Evolutionary conservation across 2,888 invertebrate species (phyloP), one percentile per base, ranked within the genome.

Genomic region (Oligia latruncula): DNA sequence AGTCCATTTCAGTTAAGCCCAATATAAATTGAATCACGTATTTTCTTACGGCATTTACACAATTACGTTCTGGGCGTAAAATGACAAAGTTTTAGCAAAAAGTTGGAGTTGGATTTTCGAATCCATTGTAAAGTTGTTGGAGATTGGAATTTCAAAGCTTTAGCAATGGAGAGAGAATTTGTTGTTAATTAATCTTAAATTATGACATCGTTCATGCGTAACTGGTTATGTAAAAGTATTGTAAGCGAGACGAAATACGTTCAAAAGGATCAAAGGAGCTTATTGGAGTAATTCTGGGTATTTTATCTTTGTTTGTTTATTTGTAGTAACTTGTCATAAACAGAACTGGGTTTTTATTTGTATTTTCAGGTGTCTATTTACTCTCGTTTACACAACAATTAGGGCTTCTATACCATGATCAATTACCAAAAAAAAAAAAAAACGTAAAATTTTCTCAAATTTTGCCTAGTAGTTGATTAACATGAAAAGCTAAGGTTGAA

Each of bases 21-120:
- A 68, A 87, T 88, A 82, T 79, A 88, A 88, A 88, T 89, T 83
- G 35, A 89, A 88, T 88, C 88, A 89, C 89, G 89, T 83, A 87
- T 84, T 84, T 89, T 86, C 79, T 81, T 77, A 81, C 84, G 72
- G 77, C 86, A 85, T 89, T 85, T 77, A 86, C 82, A 77, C 88
- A 89, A 88, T 89, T 89, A 88, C 77, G 79, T 82, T 78, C 75
- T 78, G 58, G 20, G 78, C 81, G 77, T 77, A 77, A 89, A 89
- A 89, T 89, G 86, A 86, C 86, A 84, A 89, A 89, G 89, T 89
- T 88, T 81, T 52, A 62, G 70, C 80, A 88, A 89, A 89, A 89
- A 89, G 80, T 89, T 89, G 64, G 49, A 49, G 49, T 49, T 49
- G 66, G 75, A 89, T 89, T 87, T 83, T 76, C 62, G 29, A 79